Conservation (phyloP, 2,113 vertebrate species). For the Prinia subflava region DNA sequence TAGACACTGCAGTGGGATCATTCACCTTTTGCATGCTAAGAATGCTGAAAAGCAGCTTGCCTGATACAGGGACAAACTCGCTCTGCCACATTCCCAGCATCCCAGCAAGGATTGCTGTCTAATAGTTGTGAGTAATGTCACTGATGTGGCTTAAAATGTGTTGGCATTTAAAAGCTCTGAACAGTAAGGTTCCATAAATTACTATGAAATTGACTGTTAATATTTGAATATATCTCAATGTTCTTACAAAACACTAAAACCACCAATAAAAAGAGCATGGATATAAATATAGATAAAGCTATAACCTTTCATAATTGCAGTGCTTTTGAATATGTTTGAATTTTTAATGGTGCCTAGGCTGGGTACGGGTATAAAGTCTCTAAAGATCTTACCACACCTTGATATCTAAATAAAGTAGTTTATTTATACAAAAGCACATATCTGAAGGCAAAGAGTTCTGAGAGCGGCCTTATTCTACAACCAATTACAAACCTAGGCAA, state of each 20-base stretch:
- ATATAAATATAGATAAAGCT: neutral
- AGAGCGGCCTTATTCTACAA: no score
- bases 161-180: neutral
- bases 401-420: no score
- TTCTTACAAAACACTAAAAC: neutral
- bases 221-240: neutral
- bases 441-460: no score
- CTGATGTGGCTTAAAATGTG: neutral
- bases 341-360: no score
- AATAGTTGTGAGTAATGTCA: neutral
- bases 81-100: neutral
- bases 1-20: neutral
- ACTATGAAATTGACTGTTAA: neutral
- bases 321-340: neutral
- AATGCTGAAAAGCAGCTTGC: neutral
- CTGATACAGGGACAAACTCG: neutral
- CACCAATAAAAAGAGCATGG: neutral
- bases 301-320: neutral
- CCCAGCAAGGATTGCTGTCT: neutral
- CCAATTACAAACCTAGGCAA: no score
- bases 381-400: no score
- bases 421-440: no score
- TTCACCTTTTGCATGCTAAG: neutral
- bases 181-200: neutral
- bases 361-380: no score